Conservation (phyloP, 2,797 vertebrate genomes). For the Pogoniulus pusillus region DNA sequence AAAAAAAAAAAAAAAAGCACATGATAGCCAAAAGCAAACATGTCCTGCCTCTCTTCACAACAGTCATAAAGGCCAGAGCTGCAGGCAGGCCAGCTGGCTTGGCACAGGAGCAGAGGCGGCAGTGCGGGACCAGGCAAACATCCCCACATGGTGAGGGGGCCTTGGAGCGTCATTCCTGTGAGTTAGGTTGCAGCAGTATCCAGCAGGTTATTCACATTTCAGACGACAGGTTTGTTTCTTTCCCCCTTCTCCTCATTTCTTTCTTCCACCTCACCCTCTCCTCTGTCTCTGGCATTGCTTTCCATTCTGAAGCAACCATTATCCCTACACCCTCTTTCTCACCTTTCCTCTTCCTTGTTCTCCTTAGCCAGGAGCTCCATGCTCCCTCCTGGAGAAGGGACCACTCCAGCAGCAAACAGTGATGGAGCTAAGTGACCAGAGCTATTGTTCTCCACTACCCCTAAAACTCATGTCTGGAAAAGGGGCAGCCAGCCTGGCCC, state of each 20-base stretch:
- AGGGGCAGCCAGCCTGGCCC: background rate
- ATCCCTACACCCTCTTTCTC: background rate
- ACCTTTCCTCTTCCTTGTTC: background rate
- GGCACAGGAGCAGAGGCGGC: slow-evolving; percentile 22
- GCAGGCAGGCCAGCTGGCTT: slow-evolving; percentile 51
- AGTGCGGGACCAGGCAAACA: slow-evolving; percentile 37
- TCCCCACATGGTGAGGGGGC: background rate
- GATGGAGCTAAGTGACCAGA: background rate
- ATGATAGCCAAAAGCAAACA: slow-evolving; percentile 29
- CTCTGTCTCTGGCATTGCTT: background rate
- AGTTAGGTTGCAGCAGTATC: slow-evolving; percentile 36
- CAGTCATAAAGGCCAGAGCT: slow-evolving; percentile 9
- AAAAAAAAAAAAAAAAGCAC: background rate
- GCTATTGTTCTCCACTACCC: background rate
- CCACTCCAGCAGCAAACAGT: background rate
- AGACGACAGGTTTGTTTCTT: slow-evolving; percentile 42
- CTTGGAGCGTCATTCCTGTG: slow-evolving; percentile 44
- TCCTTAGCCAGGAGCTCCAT: background rate
- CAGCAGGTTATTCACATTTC: background rate
- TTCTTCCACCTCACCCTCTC: slow-evolving; percentile 22
- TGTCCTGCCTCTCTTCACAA: slow-evolving; percentile 13
- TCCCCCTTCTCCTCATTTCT: slow-evolving; percentile 19
- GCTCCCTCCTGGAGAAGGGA: background rate
- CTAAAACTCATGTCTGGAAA: background rate
- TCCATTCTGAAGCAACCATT: background rate